Percentiles rank a stretch among this genome's conserved stretches.
phyloP scores from a whole-genome alignment of 2,888 invertebrate species.

The Ectropis crepuscularia region DNA sequence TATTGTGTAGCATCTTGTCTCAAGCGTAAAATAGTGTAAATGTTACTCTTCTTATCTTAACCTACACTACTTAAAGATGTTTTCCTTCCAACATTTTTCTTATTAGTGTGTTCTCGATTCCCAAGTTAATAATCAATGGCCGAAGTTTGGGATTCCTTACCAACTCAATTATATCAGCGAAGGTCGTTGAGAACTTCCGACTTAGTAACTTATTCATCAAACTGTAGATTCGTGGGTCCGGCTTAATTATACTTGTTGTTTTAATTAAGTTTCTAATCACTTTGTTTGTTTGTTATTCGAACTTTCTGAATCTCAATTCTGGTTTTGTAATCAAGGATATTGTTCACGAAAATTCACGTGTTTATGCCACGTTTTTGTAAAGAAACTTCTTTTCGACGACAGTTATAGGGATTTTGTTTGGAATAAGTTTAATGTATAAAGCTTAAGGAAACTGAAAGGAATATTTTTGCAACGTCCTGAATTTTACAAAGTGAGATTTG shows the following conservation, averaged over 20 bases:
- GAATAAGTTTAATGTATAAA: background rate
- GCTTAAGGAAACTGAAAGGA: background rate
- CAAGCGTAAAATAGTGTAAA: too few relatives aligned
- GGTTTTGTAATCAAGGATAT: conserved; percentile 18
- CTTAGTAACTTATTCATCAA: conserved; percentile 58
- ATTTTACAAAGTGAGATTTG: conserved; percentile 25
- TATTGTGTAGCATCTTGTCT: too few relatives aligned
- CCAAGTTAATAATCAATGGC: conserved; percentile 57
- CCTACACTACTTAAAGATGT: background rate
- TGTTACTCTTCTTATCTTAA: background rate
- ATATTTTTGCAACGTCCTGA: conserved; percentile 18
- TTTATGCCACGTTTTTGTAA: background rate
- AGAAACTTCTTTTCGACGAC: background rate
- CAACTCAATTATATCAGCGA: conserved; percentile 58
- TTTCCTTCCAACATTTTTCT: conserved; percentile 35
- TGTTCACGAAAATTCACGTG: conserved; percentile 14
- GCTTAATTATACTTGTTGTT: conserved; percentile 56
- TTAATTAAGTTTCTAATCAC: conserved; percentile 43
- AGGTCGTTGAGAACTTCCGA: conserved; percentile 55
- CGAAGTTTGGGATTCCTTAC: conserved; percentile 55
- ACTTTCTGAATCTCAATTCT: conserved; percentile 23
- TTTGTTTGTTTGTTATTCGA: conserved; percentile 31
- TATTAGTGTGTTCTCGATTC: conserved; percentile 43
- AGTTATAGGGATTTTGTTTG: background rate
- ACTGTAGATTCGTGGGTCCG: conserved; percentile 47